Percentiles rank a stretch among this genome's conserved stretches.
Conservation (phyloP, 2,888 invertebrate genomes). For the Margaritifera margaritifera region DNA sequence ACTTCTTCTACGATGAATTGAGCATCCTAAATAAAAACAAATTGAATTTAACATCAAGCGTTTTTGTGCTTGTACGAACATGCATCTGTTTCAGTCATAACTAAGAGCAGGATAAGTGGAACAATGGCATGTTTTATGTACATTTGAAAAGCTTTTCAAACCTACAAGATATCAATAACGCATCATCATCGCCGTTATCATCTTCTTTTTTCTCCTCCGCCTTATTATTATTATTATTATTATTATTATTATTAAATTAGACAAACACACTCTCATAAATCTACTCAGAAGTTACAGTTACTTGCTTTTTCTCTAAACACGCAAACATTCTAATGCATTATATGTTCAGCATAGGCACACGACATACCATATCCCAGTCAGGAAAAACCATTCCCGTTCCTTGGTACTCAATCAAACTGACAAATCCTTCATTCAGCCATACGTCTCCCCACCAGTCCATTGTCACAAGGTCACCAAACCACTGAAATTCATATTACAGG, state of each 20-base stretch:
- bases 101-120: too few species aligned
- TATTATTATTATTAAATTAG: too few species aligned
- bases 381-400: conserved; percentile 82
- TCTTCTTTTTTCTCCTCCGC: too few species aligned
- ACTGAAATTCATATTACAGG: conserved; percentile 55
- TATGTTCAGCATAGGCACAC: not conserved
- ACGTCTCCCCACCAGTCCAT: conserved; percentile 93
- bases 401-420: conserved; percentile 83
- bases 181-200: too few species aligned
- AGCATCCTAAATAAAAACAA: conserved; percentile 33
- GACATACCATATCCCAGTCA: conserved; percentile 82
- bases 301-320: too few species aligned
- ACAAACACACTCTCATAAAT: too few species aligned
- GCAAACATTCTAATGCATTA: too few species aligned
- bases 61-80: not conserved
- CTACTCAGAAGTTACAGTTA: too few species aligned
- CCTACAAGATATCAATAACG: too few species aligned
- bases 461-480: conserved; percentile 81
- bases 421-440: conserved; percentile 91
- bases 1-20: conserved; percentile 34
- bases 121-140: too few species aligned
- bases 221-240: too few species aligned
- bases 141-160: too few species aligned
- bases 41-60: not conserved
- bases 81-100: not conserved